Evolutionary conservation across 1,140 invertebrate species (phyloP), one percentile per base, ranked within the genome.

Genomic region (Batillaria attramentaria): DNA sequence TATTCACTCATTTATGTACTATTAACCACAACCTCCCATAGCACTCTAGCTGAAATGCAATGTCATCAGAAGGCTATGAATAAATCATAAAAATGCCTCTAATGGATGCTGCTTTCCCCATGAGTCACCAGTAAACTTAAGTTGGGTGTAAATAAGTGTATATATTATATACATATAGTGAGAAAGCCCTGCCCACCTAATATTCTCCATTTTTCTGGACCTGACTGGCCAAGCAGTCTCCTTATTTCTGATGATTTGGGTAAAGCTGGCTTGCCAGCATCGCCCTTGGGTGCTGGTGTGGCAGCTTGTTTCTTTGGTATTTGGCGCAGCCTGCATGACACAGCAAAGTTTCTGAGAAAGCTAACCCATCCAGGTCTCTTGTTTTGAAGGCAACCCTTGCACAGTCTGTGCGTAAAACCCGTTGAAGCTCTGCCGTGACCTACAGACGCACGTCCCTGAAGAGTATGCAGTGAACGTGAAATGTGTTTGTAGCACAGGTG

Each of bases 171-270:
- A n/a, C n/a, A n/a, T n/a, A n/a, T n/a, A n/a, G 24, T 50, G 46
- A 24, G 24, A 50, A 50, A 50, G 13, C 24, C 24, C 46, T 73
- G 33, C 70, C 60, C 73, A 87, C 87, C 87, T 83, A 80, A 79
- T 72, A 88, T 72, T 65, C 82, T 90, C 85, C 84, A 87, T 87
- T 81, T 87, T 76, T 90, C 89, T 77, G 86, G 84, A 78, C 86
- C 84, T 13, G 89, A 87, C 31, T 87, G 81, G 42, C 81, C 77
- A 10, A 90, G 70, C 10, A 90, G 72, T 80, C 88, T 74, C 62
- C 70, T 82, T 1, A 88, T 28, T 76, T 89, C 87, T 33, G 42
- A 65, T 3, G 46, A 35, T 68, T 81, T 78, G 10, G 77, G 78
- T 41, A 42, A 8, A 1, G 73, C 31, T 2, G 43, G 3, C 4